These are phyloP conservation scores for Gila orcuttii DNA, from an alignment of 2,113 vertebrate species.

Conservation along the genomic window DNA sequence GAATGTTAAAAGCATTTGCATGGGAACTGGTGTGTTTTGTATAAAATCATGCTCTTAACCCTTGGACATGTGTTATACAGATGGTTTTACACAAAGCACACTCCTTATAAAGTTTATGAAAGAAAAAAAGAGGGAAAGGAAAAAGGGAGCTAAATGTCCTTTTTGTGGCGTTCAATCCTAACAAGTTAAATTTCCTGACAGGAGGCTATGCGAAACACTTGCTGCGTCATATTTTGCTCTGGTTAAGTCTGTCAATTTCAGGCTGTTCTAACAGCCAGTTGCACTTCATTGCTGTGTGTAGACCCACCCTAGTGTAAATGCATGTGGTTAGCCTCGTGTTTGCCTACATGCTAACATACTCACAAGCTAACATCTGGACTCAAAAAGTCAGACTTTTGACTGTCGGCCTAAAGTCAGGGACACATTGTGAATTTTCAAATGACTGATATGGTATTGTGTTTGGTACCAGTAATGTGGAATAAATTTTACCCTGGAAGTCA, in stretches of 20 bases:
- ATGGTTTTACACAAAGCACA: constrained; percentile 37
- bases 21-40: background rate
- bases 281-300: background rate
- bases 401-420: background rate
- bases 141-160: constrained; percentile 31
- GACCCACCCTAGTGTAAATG: constrained; percentile 30
- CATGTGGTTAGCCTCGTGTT: constrained; percentile 27
- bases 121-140: background rate
- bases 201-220: constrained; percentile 38
- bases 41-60: constrained; percentile 16
- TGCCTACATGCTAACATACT: background rate
- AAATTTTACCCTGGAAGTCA: background rate
- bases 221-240: constrained; percentile 18
- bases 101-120: constrained; percentile 11
- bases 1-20: constrained; percentile 28
- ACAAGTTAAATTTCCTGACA: constrained; percentile 38
- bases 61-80: constrained; percentile 44
- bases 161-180: constrained; percentile 34
- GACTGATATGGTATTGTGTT: background rate
- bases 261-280: constrained; percentile 22
- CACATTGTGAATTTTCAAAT: background rate
- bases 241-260: constrained; percentile 35
- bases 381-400: background rate
- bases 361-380: background rate
- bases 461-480: background rate